Evolutionary conservation across 2,113 vertebrate species (phyloP).

Genomic region (Neolamprologus sp.): DNA sequence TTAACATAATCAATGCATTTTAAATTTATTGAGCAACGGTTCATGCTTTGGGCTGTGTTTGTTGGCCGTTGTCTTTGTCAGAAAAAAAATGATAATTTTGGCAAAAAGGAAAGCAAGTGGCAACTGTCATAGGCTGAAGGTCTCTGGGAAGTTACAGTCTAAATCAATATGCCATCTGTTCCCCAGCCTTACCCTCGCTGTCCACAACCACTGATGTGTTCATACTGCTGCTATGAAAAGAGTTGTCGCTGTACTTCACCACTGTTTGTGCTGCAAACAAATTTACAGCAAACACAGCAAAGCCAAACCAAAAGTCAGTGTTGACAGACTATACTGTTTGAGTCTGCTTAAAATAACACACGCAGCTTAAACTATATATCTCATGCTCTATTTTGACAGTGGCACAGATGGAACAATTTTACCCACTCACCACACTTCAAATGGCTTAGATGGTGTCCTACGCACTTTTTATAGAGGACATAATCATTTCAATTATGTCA

Average conservation of each 20-base stretch:
- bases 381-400: neutral
- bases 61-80: neutral
- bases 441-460: neutral
- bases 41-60: neutral
- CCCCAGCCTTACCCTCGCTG: neutral
- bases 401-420: neutral
- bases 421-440: neutral
- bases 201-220: neutral
- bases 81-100: neutral
- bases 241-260: neutral
- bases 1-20: neutral
- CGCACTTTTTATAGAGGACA: neutral
- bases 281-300: neutral
- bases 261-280: neutral
- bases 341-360: neutral
- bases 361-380: neutral
- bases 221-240: neutral
- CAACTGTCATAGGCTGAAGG: neutral
- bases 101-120: neutral
- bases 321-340: neutral
- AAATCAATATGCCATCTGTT: slow-evolving; percentile 14
- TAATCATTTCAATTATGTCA: neutral
- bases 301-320: neutral
- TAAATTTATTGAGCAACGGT: neutral
- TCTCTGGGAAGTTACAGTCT: neutral